Evolutionary conservation across 1,140 invertebrate species (phyloP), one percentile per base, ranked within the genome.

Genomic region (Dendrolimus punctatus): DNA sequence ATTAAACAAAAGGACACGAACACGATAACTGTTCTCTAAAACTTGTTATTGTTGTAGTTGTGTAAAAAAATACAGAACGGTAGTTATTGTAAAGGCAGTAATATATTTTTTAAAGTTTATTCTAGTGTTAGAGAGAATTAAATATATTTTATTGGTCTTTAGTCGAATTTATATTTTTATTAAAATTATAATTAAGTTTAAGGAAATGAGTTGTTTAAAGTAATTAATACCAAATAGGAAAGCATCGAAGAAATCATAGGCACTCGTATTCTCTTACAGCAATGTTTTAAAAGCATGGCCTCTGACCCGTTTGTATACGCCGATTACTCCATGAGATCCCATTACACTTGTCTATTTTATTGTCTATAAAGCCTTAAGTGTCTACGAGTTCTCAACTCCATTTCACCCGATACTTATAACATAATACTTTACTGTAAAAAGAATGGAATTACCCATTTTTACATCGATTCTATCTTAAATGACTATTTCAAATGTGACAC

Each of bases 281-380:
- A 60, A 53, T 53, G 55, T 60, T 47, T 62, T 69, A 65, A 72
- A 60, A 58, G 55, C 46, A 41, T 66, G 72, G 69, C 74, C 76
- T 68, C 52, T 62, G 73, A 74, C 76, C 73, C 47, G 52, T 51
- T 65, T 73, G 23, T 72, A 76, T 68, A 65, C 66, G 60, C 70
- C 61, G 62, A 52, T 67, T 68, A 62, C 53, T 57, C 62, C 60
- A 54, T 60, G 56, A 73, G 69, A 78, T 68, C 69, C 68, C 67
- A 80, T 80, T 76, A 82, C 71, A 71, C 70, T 71, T 68, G 70
- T 65, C 66, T 58, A 66, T 64, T 82, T 82, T 80, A 80, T 75
- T 64, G 75, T 70, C 79, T 60, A 75, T 75, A 74, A 73, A 73
- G 60, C 58, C 60, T 70, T 69, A 70, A 71, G 66, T 75, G 76